Base-by-base conservation (phyloP, 2,888 invertebrate genomes). In the Coelopa pilipes region DNA sequence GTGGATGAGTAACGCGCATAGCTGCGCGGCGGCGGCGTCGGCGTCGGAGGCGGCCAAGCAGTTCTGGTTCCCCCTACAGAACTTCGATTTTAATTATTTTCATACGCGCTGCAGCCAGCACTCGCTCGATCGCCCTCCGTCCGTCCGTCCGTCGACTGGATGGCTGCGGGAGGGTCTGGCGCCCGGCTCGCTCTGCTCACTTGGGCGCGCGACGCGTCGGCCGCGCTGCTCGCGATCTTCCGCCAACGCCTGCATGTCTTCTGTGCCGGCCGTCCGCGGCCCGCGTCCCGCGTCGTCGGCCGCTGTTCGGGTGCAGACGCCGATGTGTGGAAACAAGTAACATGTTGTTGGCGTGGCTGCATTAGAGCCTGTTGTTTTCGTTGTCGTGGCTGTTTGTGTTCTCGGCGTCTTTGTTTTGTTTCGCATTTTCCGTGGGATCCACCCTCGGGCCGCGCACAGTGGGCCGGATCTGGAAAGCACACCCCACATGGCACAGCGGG, bases 11-110 rank as follows among this genome's bases (percentile, higher is more conserved):
- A 57, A 21, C 57, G 21, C 57, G 34, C 57, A 17, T 65, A 72
- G 55, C 24, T 55, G 17, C 65, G 55, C 70, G 50, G 34, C 69
- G 19, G 69, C 24, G 55, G 45, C 57, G 46, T 17, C 10, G 19
- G 55, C 46, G n/a, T n/a, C n/a, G n/a, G n/a, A n/a, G n/a, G n/a
- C 59, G 49, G 21, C 15, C 53, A 46, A 46, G 17, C 13, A 59
- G n/a, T 57, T 59, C 50, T 47, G 24, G 49, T 55, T 53, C 63
- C 74, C 70, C 63, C 63, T 57, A 65, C 57, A 13, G 47, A 49
- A 70, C 70, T 70, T 70, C 57, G 57, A 66, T 74, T 70, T 74
- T 59, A 74, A 74, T 74, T 70, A 74, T 65, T 70, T 74, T 59
- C 70, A 70, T 59, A 50, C 67, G 60, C 67, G 45, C 45, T 46